Conservation (phyloP, 1,140 invertebrate genomes). For the Ceratitis capitata region DNA sequence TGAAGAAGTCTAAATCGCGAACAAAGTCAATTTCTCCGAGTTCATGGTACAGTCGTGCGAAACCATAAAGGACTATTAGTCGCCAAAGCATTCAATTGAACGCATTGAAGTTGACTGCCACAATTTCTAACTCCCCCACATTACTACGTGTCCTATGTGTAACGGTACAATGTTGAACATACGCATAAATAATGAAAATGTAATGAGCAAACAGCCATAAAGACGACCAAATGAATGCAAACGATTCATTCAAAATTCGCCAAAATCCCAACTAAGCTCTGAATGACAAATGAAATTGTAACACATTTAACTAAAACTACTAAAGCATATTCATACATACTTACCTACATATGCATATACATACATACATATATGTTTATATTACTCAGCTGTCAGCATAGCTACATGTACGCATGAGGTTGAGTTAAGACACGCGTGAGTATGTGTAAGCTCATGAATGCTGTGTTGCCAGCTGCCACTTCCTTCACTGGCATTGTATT, state of each 20-base stretch:
- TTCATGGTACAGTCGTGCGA: no score
- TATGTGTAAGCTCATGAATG: background rate
- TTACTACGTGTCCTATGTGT: no score
- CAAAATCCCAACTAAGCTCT: slow-evolving; percentile 58
- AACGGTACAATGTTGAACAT: slow-evolving; percentile 40
- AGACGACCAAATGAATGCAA: slow-evolving; percentile 30
- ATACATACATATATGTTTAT: background rate
- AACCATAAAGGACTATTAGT: background rate
- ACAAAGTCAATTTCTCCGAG: no score
- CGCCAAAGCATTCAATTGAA: background rate
- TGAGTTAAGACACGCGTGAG: background rate
- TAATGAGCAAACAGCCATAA: slow-evolving; percentile 59
- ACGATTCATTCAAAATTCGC: slow-evolving; percentile 38
- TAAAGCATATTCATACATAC: background rate
- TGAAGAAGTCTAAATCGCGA: no score
- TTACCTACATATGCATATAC: background rate
- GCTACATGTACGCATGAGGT: no score
- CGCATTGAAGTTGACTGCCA: background rate
- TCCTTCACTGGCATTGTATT: background rate
- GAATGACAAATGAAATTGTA: slow-evolving; percentile 57
- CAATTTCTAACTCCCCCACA: no score
- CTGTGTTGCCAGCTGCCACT: background rate
- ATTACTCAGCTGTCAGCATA: background rate
- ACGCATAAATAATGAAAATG: slow-evolving; percentile 59
- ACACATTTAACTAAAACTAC: background rate